A percentile compares a stretch with the other conserved stretches of the same genome.
Evolutionary conservation across 1,140 invertebrate species (phyloP).

Genomic region (Drosophila punjabiensis): DNA sequence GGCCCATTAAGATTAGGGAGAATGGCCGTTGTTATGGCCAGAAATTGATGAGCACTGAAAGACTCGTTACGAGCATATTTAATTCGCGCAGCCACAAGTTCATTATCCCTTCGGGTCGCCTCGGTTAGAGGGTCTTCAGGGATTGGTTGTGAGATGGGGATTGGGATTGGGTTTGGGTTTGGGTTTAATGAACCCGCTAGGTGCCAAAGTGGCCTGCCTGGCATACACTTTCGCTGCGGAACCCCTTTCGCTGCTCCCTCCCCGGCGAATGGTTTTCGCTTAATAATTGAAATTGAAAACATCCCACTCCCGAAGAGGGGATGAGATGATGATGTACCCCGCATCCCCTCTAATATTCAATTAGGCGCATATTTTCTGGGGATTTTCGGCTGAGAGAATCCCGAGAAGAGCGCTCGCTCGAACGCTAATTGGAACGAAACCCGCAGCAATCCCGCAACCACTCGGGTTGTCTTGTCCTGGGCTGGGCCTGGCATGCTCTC

Average conservation of each 20-base stretch:
- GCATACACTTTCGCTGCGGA: conserved; percentile 33
- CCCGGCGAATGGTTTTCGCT: background rate
- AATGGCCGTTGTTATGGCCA: conserved; percentile 51
- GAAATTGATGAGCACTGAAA: conserved; percentile 69
- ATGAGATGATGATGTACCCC: background rate
- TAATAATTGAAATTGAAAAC: conserved; percentile 82
- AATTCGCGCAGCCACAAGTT: conserved; percentile 57
- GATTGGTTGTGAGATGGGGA: background rate
- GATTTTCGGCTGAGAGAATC: conserved; percentile 45
- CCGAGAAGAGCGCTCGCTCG: conserved; percentile 29
- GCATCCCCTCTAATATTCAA: conserved; percentile 52
- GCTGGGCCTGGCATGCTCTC: conserved; percentile 9
- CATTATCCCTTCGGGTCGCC: conserved; percentile 66
- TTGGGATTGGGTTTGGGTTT: conserved; percentile 1
- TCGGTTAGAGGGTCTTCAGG: conserved; percentile 10
- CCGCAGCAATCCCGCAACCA: conserved; percentile 25
- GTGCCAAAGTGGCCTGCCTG: conserved; percentile 65
- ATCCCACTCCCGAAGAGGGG: conserved; percentile 37
- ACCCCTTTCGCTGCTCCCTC: background rate
- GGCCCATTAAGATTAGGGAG: conserved; percentile 49
- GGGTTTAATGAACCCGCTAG: conserved; percentile 77
- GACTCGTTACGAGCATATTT: conserved; percentile 59
- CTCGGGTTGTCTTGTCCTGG: conserved; percentile 21
- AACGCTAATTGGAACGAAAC: conserved; percentile 64
- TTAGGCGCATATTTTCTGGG: conserved; percentile 76